Percentiles rank a stretch among this genome's conserved stretches.
phyloP scores from a whole-genome alignment of 2,113 vertebrate genomes.

The Calonectris borealis region DNA sequence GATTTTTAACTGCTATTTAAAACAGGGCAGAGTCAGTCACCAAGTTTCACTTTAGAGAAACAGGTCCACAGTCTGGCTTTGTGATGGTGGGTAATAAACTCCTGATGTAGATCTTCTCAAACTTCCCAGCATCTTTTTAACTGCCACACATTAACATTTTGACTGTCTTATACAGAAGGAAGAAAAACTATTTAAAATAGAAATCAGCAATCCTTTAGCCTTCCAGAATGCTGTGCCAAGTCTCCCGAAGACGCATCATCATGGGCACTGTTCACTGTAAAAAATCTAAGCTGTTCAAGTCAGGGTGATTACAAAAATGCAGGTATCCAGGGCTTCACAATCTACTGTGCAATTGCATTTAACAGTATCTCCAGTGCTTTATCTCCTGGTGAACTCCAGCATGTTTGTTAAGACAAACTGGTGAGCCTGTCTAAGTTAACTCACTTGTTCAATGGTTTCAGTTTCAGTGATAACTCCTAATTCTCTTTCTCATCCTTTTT shows the following conservation, averaged over 20 bases:
- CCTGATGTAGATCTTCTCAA: neutral
- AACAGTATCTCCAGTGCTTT: neutral
- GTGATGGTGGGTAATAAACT: neutral
- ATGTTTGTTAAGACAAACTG: neutral
- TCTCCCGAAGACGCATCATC: neutral
- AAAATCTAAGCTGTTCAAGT: neutral
- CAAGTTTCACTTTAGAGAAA: neutral
- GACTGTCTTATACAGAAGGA: neutral
- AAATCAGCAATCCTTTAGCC: neutral
- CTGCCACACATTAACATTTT: neutral
- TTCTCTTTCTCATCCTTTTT: neutral
- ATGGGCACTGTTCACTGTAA: neutral
- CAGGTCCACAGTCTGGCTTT: neutral
- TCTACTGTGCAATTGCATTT: neutral
- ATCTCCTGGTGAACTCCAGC: neutral
- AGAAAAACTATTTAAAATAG: neutral
- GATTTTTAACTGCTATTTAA: neutral
- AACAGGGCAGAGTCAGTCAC: neutral
- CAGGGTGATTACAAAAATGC: neutral
- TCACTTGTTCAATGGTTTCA: neutral
- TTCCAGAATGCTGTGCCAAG: neutral
- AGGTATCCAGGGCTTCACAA: neutral
- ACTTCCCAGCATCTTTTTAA: neutral
- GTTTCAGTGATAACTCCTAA: neutral
- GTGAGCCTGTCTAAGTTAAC: neutral